Conservation (phyloP, 2,888 invertebrate genomes). For the Chironomus riparius region DNA sequence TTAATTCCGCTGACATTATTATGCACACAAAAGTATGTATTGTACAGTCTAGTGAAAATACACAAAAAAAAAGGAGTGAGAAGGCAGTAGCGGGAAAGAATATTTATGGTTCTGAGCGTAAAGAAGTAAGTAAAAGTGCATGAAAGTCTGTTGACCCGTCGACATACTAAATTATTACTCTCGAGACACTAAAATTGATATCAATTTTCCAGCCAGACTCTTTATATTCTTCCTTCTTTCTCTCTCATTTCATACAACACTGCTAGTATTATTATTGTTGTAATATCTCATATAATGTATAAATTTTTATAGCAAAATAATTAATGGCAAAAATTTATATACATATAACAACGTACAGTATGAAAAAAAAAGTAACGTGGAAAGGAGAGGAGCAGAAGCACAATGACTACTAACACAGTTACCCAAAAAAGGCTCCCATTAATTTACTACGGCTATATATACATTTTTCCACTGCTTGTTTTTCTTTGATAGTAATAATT, state of each 20-base stretch:
- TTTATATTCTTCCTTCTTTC: not conserved
- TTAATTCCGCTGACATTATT: not conserved
- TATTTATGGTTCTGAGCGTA: not conserved
- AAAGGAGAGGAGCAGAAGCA: not conserved
- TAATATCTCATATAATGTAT: constrained; percentile 21
- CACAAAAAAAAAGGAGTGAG: not conserved
- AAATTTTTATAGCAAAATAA: constrained; percentile 24
- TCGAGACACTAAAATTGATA: constrained; percentile 26
- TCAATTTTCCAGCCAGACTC: constrained; percentile 21
- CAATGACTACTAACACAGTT: constrained; percentile 23
- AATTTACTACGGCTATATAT: constrained; percentile 24
- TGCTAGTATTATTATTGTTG: constrained; percentile 2
- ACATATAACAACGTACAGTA: not conserved
- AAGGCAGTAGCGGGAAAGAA: not conserved
- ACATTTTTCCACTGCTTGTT: constrained; percentile 25
- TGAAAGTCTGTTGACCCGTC: constrained; percentile 24
- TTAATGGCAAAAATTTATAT: constrained; percentile 23
- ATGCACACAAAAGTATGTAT: too few relatives aligned
- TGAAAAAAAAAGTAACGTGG: not conserved
- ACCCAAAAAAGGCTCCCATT: constrained; percentile 24
- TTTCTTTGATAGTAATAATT: constrained; percentile 26
- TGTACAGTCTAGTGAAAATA: too few relatives aligned
- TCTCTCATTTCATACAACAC: not conserved
- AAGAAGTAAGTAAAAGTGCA: constrained; percentile 7
- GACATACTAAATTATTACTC: constrained; percentile 24